Evolutionary conservation across 2,797 vertebrate species (phyloP), one percentile per base, ranked within the genome.

Genomic region (Luscinia megarhynchos): DNA sequence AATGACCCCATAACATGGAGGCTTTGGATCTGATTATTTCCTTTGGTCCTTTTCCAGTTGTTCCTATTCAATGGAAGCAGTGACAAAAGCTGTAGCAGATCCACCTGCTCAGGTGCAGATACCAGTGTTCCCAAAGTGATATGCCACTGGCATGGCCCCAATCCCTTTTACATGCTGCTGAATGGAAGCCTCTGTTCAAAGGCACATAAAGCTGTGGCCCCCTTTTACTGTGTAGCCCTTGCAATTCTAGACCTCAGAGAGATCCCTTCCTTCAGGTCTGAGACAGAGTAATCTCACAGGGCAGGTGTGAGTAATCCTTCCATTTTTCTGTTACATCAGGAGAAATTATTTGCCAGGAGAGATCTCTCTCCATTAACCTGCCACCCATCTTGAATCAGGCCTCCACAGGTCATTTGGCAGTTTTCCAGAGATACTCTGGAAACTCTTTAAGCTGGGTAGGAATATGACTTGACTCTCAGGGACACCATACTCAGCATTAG

Each of bases 21-120:
- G 46, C 38, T 70, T 89, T 63, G 67, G 48, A 89, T 82, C 51
- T 80, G 34, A 34, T 23, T 0, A 63, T 59, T 84, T 69, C 59
- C 82, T 89, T 53, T 74, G 74, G 79, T 72, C 41, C n/a, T 67
- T 74, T 83, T 72, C 84, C 93, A 96, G 64, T 40, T 74, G n/a
- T 67, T 51, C 63, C 73, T 80, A 48, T 54, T 83, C 72, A 84
- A 10, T 11, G 14, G 57, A 70, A 83, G 46, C 64, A 74, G 34
- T 38, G 46, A 87, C 75, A 92, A 94, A 84, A 84, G 68, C 50
- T 54, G 30, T 15, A 73, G 70, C 50, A 94, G 54, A 57, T 92
- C 46, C 84, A 95, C 72, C 72, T 87, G 84, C 48, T 87, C 53
- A 51, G 75, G 72, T 68, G 63, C 21, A 3, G 64, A 51, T 32